Percentiles rank a stretch among this genome's conserved stretches.
Evolutionary conservation across 2,888 invertebrate species (phyloP).

Genomic region (Eristalis intricaria): DNA sequence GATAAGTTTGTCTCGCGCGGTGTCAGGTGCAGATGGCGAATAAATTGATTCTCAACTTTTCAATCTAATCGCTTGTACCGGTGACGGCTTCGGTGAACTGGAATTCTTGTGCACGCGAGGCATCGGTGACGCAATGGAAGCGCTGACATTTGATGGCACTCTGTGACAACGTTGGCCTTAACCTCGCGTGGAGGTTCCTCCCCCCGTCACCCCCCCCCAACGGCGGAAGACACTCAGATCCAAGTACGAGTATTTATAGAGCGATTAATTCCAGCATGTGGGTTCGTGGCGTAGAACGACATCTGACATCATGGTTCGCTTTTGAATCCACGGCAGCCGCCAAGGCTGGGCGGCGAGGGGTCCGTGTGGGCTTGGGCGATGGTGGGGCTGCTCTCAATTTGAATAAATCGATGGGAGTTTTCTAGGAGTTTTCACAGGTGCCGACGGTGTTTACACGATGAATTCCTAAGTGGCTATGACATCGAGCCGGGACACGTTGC

Average conservation of each 20-base stretch:
- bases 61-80: neutral
- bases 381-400: constrained; percentile 20
- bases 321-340: constrained; percentile 23
- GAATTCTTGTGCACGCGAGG: neutral
- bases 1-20: neutral
- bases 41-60: constrained; percentile 15
- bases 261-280: constrained; percentile 55
- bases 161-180: neutral
- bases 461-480: constrained; percentile 19
- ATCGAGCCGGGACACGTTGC: neutral
- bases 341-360: constrained; percentile 1
- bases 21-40: constrained; percentile 21
- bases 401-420: constrained; percentile 44
- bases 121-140: neutral
- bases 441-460: constrained; percentile 15
- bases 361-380: neutral
- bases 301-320: constrained; percentile 57
- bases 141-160: neutral
- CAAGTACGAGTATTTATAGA: constrained; percentile 38
- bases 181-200: neutral
- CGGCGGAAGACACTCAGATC: constrained; percentile 10
- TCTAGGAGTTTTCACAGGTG: neutral
- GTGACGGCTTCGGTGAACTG: neutral
- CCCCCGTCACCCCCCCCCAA: neutral
- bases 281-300: constrained; percentile 39